phyloP scores from a whole-genome alignment of 2,888 invertebrate genomes.

The Parnassius glacialis region DNA sequence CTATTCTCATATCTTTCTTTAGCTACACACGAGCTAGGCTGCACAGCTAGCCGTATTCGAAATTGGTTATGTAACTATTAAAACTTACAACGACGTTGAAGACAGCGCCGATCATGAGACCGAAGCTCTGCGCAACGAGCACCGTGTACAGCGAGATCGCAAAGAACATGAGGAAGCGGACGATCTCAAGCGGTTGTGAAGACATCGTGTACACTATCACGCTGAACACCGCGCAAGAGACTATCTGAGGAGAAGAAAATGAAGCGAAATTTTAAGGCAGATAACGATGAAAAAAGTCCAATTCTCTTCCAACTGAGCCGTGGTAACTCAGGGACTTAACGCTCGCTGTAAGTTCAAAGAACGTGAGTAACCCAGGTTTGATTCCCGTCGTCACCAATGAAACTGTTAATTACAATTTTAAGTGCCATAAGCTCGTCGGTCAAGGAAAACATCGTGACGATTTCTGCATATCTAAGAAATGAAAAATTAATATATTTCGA shows the following conservation, averaged over 20 bases:
- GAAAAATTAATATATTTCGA: no score
- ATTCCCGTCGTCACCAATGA: no score
- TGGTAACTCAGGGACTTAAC: no score
- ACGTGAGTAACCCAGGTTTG: no score
- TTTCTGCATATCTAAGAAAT: no score
- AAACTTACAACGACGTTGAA: constrained; percentile 90
- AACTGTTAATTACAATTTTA: no score
- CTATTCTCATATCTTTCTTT: no score
- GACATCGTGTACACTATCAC: constrained; percentile 93
- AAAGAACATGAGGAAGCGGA: constrained; percentile 92
- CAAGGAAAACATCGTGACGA: no score
- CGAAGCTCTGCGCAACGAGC: constrained; percentile 95
- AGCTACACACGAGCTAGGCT: no score
- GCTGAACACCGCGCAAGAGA: constrained; percentile 86
- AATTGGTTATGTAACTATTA: not conserved
- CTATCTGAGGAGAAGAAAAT: constrained; percentile 60
- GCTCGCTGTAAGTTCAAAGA: no score
- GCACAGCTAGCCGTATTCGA: not conserved
- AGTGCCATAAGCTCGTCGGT: no score
- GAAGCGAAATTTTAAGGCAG: not conserved
- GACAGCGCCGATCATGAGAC: constrained; percentile 94
- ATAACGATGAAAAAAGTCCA: not conserved
- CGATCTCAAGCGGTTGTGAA: constrained; percentile 89
- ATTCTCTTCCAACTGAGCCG: no score
- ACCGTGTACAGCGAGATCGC: constrained; percentile 90